These are phyloP conservation scores for Pangasius krempfi DNA, from an alignment of 2,797 vertebrate genomes.

Conservation along the genomic window DNA sequence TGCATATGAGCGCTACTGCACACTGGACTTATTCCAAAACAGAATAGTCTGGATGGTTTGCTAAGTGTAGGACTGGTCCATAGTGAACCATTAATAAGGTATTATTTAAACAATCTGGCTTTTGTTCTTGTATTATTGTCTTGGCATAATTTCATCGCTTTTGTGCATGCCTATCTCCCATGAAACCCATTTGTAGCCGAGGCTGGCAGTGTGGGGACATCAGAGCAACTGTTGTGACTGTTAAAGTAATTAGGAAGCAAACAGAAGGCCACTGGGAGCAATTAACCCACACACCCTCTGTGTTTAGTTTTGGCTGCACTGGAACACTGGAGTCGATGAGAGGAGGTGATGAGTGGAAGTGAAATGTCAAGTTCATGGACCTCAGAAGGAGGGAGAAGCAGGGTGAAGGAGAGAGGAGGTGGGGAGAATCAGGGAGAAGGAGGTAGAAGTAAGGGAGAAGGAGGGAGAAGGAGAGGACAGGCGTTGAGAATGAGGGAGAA, in stretches of 20 bases:
- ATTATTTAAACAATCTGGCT: slow-evolving; percentile 3
- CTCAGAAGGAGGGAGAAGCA: slow-evolving; percentile 32
- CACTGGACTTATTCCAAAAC: not conserved
- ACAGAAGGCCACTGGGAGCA: slow-evolving; percentile 67
- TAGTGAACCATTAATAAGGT: not conserved
- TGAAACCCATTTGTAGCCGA: not conserved
- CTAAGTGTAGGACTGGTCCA: not conserved
- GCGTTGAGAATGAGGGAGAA: slow-evolving; percentile 29
- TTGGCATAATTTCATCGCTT: not conserved
- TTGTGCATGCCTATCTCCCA: not conserved
- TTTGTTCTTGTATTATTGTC: not conserved
- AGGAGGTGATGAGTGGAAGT: slow-evolving; percentile 45
- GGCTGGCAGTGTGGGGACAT: slow-evolving; percentile 22
- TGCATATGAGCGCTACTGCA: not conserved
- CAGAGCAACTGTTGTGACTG: slow-evolving; percentile 51
- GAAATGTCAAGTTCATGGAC: slow-evolving; percentile 26
- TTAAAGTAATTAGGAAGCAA: slow-evolving; percentile 72
- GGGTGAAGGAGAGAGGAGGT: slow-evolving; percentile 21
- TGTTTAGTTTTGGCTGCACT: slow-evolving; percentile 63
- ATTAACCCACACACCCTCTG: slow-evolving; percentile 64
- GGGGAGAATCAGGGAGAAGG: not conserved
- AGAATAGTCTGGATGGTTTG: not conserved
- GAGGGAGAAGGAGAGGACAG: not conserved
- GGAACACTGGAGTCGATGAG: slow-evolving; percentile 10
- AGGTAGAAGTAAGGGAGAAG: not conserved